Evolutionary conservation across 2,113 vertebrate genomes (phyloP), one percentile per base, ranked within the genome.

Genomic region (Haemorhous mexicanus): DNA sequence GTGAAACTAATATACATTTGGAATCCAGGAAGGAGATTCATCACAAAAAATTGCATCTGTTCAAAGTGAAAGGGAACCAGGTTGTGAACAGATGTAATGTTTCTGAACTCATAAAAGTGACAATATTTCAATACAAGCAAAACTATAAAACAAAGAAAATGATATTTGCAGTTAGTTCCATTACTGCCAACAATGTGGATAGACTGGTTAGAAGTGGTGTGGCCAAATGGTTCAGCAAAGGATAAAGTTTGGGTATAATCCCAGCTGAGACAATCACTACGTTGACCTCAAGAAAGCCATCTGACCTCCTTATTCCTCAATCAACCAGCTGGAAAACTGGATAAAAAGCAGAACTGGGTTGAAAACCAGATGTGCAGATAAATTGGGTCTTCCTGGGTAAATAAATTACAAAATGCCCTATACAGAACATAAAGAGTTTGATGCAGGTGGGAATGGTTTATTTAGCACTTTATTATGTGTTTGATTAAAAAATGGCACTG

Each of bases 381-480:
- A 96, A 93, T 58, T 75, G 61, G 88, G 90, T 96, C 90, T 96
- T 97, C 88, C 92, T 96, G 93, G 76, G 92, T 96, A 97, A 96
- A 96, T 95, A 96, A 96, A 96, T 93, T 95, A 95, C 92, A 75
- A 88, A 96, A 95, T 94, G 94, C 52, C 53, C 64, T 67, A 64
- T 53, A 49, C 8, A 73, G 86, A 92, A 84, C 64, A 90, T 73
- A 70, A 83, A 86, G 79, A 78, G 61, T 87, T 97, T 96, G 79
- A 96, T 90, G 76, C 94, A 96, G 93, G 93, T 97, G 94, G 95
- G 93, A 97, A 96, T 68, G 44, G 92, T 96, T 96, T 97, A 88
- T 93, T 96, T 97, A 94, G 88, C 94, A 88, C 96, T 96, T 97
- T 96, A 97, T 93, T 95, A 95, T 35, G 90, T 96, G 94, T 94